Evolutionary conservation across 2,888 invertebrate genomes (phyloP).

Genomic region (Nephrocerus scutellatus): DNA sequence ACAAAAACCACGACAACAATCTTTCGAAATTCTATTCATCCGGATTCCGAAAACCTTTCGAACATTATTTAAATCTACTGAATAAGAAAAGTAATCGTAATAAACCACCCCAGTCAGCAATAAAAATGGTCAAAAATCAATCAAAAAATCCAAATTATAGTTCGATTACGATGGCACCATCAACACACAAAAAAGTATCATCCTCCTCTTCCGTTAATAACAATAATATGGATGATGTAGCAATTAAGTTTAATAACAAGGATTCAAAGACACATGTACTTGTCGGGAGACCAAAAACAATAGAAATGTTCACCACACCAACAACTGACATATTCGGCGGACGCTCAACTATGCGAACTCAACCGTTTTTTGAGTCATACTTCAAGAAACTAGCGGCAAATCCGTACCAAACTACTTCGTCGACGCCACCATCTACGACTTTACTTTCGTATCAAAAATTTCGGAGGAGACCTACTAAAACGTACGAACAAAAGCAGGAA

Average conservation of each 20-base stretch:
- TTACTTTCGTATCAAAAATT: conserved; percentile 28
- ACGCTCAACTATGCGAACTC: conserved; percentile 28
- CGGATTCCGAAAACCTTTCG: conserved; percentile 42
- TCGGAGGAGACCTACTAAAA: conserved; percentile 37
- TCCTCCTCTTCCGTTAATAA: conserved; percentile 24
- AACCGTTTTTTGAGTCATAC: conserved; percentile 42
- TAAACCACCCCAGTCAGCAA: no score
- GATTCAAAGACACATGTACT: conserved; percentile 18
- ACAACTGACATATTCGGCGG: conserved; percentile 24
- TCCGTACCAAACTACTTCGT: conserved; percentile 20
- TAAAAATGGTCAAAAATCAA: no score
- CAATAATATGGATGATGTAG: conserved; percentile 15
- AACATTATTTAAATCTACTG: conserved; percentile 40
- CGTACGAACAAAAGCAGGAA: conserved; percentile 43
- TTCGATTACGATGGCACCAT: no score
- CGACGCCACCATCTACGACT: conserved; percentile 17
- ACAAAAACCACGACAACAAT: conserved; percentile 27
- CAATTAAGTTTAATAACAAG: conserved; percentile 8
- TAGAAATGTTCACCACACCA: conserved; percentile 17
- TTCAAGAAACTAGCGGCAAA: conserved; percentile 40
- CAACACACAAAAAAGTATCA: conserved; percentile 20
- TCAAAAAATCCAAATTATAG: no score
- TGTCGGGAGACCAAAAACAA: conserved; percentile 4
- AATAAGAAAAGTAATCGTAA: conserved; percentile 27
- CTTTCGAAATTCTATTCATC: conserved; percentile 31